phyloP scores from a whole-genome alignment of 2,797 vertebrate genomes.

The Anomalospiza imberbis region DNA sequence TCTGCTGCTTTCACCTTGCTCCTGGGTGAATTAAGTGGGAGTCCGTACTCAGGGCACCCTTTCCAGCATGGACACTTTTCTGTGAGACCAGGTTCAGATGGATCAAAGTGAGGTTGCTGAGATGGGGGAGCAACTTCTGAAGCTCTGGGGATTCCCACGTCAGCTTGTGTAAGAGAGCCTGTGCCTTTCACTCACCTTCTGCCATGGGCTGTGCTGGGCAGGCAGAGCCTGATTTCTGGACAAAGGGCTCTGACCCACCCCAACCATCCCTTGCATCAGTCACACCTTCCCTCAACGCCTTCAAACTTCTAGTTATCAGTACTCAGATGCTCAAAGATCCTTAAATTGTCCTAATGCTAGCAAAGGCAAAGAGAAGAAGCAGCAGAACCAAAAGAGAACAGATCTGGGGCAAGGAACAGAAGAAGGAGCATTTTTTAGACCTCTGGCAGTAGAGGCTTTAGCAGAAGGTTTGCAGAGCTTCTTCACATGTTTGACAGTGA shows the following conservation, averaged over 20 bases:
- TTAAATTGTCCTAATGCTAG: background rate
- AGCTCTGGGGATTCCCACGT: background rate
- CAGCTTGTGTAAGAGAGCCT: background rate
- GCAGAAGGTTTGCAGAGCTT: background rate
- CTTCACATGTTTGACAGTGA: background rate
- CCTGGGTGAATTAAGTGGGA: background rate
- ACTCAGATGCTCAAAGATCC: background rate
- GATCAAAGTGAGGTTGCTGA: background rate
- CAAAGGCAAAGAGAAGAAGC: background rate
- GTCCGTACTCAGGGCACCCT: background rate
- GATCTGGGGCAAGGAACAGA: background rate
- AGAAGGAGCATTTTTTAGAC: background rate
- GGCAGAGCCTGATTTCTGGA: background rate
- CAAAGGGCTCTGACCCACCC: background rate
- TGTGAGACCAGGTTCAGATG: background rate
- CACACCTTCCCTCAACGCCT: background rate
- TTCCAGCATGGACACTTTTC: background rate
- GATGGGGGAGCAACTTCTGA: background rate
- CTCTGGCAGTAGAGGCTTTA: background rate
- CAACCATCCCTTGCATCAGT: rapidly evolving
- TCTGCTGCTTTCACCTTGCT: background rate
- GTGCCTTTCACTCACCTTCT: background rate
- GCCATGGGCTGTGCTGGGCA: background rate
- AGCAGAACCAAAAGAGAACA: background rate
- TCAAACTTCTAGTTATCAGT: background rate